Evolutionary conservation across 2,113 vertebrate species (phyloP).

Genomic region (Oophaga pumilio): DNA sequence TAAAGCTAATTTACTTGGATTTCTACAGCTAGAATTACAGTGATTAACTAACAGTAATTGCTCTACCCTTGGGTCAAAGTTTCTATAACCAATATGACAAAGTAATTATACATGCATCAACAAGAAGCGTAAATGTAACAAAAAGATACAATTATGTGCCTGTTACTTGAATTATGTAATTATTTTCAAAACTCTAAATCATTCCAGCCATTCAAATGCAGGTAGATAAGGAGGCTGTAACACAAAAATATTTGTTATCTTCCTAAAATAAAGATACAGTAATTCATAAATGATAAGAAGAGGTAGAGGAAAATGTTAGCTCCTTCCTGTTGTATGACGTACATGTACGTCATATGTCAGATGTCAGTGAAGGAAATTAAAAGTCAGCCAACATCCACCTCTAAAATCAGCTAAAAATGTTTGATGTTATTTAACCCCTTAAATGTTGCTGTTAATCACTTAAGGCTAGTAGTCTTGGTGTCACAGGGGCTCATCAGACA

Average conservation of each 20-base stretch:
- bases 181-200: background rate
- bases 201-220: background rate
- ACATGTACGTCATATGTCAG: too few relatives aligned
- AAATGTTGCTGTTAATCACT: too few relatives aligned
- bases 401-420: too few relatives aligned
- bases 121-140: background rate
- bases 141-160: background rate
- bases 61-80: background rate
- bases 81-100: background rate
- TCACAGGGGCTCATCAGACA: too few relatives aligned
- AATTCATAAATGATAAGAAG: too few relatives aligned
- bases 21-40: background rate
- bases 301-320: too few relatives aligned
- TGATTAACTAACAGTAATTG: background rate
- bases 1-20: background rate
- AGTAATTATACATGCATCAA: background rate
- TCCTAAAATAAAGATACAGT: background rate
- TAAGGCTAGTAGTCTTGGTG: too few relatives aligned
- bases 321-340: too few relatives aligned
- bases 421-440: too few relatives aligned
- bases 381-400: too few relatives aligned
- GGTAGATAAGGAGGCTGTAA: background rate
- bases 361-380: too few relatives aligned
- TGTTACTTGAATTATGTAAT: background rate
- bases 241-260: background rate